Base-by-base conservation (phyloP, 2,113 vertebrate genomes). In the Phoxinus phoxinus region DNA sequence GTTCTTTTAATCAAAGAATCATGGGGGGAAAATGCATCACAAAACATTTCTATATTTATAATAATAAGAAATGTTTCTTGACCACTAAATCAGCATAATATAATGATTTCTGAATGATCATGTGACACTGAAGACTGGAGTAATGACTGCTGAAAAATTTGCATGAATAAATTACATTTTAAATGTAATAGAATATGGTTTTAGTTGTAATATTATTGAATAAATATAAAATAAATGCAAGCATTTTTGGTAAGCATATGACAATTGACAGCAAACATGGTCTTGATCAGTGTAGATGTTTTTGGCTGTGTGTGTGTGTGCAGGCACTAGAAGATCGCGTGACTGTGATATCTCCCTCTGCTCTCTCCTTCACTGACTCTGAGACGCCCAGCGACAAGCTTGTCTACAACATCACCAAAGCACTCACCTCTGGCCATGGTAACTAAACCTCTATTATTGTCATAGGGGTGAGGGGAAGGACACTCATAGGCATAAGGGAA, bases 281-380 rank as follows among this genome's bases (percentile, higher is more conserved):
- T 65, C 59, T 83, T 75, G 11, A 76, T 82, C 51, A 67, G 15
- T 69, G 46, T 76, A 35, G 37, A 32, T 61, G 9, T 63, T 82
- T 74, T 37, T 84, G 71, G 75, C 72, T 78, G 8, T 86, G 21
- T 77, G 11, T 41, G 51, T 71, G 72, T 59, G 4, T 75, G 30
- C 91, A 99, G 98, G 98, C 97, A 77, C 92, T 95, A 88, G 97
- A 99, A 93, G 96, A 99, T 88, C 94, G 93, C 0, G 93, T 97
- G 88, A 99, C 97, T 2, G 93, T 95, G 90, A 95, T 99, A 89
- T 95, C 95, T 11, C 91, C 97, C 2, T 93, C 95, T 77, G 96
- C 96, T 73, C 94, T 99, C 37, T 96, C 97, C 86, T 99, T 99
- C 89, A 35, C 96, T 79, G 96, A 97, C 90, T 92, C 95, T 0